Evolutionary conservation across 2,797 vertebrate genomes (phyloP), one percentile per base, ranked within the genome.

Genomic region (Triplophysa yarkandensis): DNA sequence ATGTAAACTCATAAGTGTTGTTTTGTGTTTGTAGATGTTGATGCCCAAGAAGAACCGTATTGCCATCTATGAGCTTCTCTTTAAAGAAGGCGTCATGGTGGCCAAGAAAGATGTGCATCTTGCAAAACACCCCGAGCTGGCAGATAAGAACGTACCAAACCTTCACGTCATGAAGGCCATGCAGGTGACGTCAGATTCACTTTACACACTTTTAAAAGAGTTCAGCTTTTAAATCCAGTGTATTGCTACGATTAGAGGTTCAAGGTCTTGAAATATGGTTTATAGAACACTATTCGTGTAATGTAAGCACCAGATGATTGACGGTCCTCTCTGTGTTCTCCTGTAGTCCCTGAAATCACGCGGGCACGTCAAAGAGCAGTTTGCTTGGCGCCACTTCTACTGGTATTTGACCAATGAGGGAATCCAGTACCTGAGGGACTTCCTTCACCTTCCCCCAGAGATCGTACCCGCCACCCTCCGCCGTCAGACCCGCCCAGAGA

Each of bases 31-130:
- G 6, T 68, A 99, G 97, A 99, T 99, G 98, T 92, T 99, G 94
- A 99, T 99, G 98, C 97, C 97, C 88, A 99, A 99, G 92, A 99
- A 99, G 92, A 97, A 98, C 71, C 94, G 96, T 68, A 95, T 99
- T 86, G 98, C 97, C 75, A 99, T 99, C 86, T 99, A 99, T 1
- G 98, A 99, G 71, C 96, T 99, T 91, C 96, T 99, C 69, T 99
- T 99, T 80, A 99, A 99, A 88, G 97, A 99, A 92, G 98, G 98
- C 0, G 98, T 99, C 80, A 99, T 99, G 96, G 98, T 98, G 83
- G 98, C 97, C 68, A 98, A 98, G 83, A 99, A 99, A 82, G 97
- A 99, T 11, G 97, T 99, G 71, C 97, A 98, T 81, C 91, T 99
- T 90, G 86, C 96, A 46, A 98, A 99, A 72, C 98, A 99, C 82